Base-by-base conservation (phyloP, 2,888 invertebrate genomes). In the Tryphoninae sp. region DNA sequence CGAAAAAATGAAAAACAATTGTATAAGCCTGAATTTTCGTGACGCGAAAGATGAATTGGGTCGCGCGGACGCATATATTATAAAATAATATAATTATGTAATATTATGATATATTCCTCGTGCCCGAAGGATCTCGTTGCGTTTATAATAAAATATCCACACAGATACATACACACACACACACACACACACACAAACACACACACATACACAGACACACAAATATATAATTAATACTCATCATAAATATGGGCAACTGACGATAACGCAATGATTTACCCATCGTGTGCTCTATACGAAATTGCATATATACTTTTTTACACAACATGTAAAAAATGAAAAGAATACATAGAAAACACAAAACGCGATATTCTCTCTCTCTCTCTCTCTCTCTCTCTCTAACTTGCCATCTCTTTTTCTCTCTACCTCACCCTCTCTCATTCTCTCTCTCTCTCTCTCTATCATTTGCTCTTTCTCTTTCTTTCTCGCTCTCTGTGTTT, bases 121-220 rank as follows among this genome's bases (percentile, higher is more conserved):
- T 89, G 88, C 88, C 89, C 87, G 85, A 76, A 84, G 77, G 77
- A 83, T 83, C 61, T 83, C 71, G 78, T 83, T 83, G 84, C 68
- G 78, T 81, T 79, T 81, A 81, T 77, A 78, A 69, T 71, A 77
- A 42, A 75, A 80, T 65, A 69, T 65, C 69, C 61, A 61, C 83
- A 80, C 13, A 45, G 2, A 59, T 65, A 22, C 77, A 78, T 78
- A 76, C 69, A 74, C 78, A 78, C 49, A 49, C 64, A 64, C 40
- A 42, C 81, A 82, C 2, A 74, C 71, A 69, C 67, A 73, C 61
- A 61, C 83, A 80, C 13, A 45, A 2, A 59, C 69, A 22, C 77
- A 78, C 79, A 76, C 69, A 74, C 78, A 78, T 58, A 49, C 64
- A 64, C 40, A 42, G 80, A 82, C 2, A 74, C 13, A 55, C 58